phyloP scores from a whole-genome alignment of 2,797 vertebrate species.

The Diglossa cyanea region DNA sequence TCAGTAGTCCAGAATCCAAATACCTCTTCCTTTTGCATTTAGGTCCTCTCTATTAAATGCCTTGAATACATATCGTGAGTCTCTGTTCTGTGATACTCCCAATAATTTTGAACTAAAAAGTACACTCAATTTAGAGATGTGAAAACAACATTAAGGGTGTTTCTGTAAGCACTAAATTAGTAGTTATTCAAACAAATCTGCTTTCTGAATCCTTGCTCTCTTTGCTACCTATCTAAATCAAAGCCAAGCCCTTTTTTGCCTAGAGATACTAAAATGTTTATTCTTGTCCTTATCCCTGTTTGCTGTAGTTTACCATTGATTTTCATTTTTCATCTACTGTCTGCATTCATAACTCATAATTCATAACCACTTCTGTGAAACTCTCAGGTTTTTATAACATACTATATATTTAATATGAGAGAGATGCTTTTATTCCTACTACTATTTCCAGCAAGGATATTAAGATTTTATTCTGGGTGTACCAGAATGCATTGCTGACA shows the following conservation, averaged over 20 bases:
- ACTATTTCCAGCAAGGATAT: background rate
- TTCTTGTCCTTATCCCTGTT: background rate
- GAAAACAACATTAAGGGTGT: background rate
- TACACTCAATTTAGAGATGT: background rate
- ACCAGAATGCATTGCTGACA: background rate
- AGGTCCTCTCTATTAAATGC: background rate
- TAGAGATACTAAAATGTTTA: background rate
- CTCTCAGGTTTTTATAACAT: conserved; percentile 13
- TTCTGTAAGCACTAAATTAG: background rate
- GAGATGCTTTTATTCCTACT: background rate
- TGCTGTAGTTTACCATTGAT: background rate
- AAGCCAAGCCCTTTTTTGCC: background rate
- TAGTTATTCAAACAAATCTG: background rate
- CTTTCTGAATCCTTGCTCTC: background rate
- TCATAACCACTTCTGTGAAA: background rate
- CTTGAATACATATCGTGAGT: accelerated
- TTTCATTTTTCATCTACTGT: conserved; percentile 15
- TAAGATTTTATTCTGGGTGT: conserved; percentile 8
- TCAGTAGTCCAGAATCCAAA: background rate
- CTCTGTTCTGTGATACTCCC: background rate
- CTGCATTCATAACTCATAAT: conserved; percentile 3
- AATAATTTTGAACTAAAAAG: background rate
- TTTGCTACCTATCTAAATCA: background rate
- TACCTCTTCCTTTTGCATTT: background rate
- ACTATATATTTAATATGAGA: conserved; percentile 23